Evolutionary conservation across 2,888 invertebrate genomes (phyloP).

Genomic region (Eristalis tenax): DNA sequence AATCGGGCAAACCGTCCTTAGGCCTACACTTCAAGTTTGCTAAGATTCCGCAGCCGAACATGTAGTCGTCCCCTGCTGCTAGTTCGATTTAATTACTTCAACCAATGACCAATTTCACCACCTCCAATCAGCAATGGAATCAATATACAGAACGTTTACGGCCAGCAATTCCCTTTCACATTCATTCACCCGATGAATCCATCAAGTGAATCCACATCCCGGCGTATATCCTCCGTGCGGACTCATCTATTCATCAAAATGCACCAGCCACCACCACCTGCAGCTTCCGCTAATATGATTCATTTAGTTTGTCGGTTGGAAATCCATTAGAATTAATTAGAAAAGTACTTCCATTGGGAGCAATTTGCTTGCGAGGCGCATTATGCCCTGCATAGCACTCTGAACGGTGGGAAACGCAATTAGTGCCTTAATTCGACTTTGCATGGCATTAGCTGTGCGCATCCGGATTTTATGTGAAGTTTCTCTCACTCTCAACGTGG

Average conservation of each 20-base stretch:
- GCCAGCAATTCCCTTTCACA: neutral
- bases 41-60: too few species aligned
- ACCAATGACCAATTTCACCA: too few species aligned
- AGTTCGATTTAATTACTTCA: too few species aligned
- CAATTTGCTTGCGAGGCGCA: constrained; percentile 33
- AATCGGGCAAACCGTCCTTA: too few species aligned
- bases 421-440: constrained; percentile 54
- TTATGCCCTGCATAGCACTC: constrained; percentile 32
- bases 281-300: constrained; percentile 50
- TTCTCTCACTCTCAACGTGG: neutral
- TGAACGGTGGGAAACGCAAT: constrained; percentile 55
- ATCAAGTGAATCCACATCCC: neutral
- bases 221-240: neutral
- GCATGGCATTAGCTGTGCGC: constrained; percentile 17
- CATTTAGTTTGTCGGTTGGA: constrained; percentile 58
- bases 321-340: constrained; percentile 61
- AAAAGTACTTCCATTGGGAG: constrained; percentile 33
- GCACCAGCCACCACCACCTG: neutral
- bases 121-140: too few species aligned
- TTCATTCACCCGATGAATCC: neutral
- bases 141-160: too few species aligned
- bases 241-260: neutral
- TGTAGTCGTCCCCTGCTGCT: too few species aligned
- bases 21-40: too few species aligned
- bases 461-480: constrained; percentile 9